A percentile compares a stretch with the other conserved stretches of the same genome.
Evolutionary conservation across 2,797 vertebrate species (phyloP).

Genomic region (Petrocephalus schoutedeni): DNA sequence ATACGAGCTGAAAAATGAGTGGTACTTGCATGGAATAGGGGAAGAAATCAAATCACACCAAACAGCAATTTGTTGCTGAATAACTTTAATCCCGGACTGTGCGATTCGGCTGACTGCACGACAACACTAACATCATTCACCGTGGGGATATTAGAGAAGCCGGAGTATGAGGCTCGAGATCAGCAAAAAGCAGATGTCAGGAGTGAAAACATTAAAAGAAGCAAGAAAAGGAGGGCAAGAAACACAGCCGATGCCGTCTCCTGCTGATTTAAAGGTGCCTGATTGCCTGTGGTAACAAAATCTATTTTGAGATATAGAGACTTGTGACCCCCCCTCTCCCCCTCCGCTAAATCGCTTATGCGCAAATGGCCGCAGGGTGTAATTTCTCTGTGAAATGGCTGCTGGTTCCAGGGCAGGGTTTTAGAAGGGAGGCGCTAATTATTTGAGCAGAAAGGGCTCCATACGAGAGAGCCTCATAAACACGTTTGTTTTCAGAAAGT

Average conservation of each 20-base stretch:
- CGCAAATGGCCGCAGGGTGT: not conserved
- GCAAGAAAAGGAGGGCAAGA: not conserved
- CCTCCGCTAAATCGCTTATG: not conserved
- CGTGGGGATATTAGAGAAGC: not conserved
- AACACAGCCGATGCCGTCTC: not conserved
- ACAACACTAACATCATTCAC: not conserved
- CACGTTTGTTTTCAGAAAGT: not conserved
- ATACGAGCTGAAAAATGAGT: not conserved
- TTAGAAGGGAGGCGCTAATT: constrained; percentile 20
- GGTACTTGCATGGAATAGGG: not conserved
- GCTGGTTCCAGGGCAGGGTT: not conserved
- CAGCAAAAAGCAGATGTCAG: not conserved
- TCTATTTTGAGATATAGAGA: not conserved
- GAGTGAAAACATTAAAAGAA: not conserved
- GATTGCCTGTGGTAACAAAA: not conserved
- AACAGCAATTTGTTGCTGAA: constrained; percentile 11
- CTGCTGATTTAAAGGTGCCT: not conserved
- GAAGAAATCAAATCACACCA: constrained; percentile 5
- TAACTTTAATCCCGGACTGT: constrained; percentile 16
- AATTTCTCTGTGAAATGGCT: not conserved
- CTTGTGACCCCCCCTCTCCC: not conserved
- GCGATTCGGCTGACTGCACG: not conserved
- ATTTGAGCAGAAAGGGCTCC: constrained; percentile 40
- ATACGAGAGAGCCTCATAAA: constrained; percentile 24
- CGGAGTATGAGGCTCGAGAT: not conserved